Conservation (phyloP, 2,113 vertebrate species). For the Colinus virginianus region DNA sequence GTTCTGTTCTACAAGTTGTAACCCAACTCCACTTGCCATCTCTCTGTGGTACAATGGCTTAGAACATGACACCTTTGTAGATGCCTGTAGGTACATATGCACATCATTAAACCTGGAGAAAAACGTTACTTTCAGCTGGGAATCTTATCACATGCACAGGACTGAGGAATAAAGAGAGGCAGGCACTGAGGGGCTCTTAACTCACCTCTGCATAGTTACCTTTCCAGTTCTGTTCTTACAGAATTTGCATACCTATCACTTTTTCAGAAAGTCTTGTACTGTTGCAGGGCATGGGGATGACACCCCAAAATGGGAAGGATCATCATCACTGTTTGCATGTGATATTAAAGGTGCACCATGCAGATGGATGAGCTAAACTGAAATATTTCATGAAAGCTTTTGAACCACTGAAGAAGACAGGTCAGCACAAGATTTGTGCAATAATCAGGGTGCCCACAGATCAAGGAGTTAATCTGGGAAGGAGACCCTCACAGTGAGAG, state of each 20-base stretch:
- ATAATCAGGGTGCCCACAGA: slow-evolving; percentile 35
- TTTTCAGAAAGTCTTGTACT: background rate
- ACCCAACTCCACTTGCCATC: background rate
- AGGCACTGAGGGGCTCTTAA: background rate
- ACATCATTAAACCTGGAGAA: background rate
- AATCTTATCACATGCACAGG: background rate
- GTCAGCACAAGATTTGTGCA: background rate
- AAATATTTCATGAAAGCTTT: slow-evolving; percentile 22
- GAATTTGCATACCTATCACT: background rate
- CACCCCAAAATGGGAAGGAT: background rate
- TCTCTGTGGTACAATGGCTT: background rate
- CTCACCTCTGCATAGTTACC: background rate
- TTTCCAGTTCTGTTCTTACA: background rate
- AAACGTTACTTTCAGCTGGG: background rate
- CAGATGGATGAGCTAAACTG: background rate
- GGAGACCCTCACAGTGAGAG: slow-evolving; percentile 6
- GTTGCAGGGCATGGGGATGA: background rate
- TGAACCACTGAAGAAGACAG: background rate
- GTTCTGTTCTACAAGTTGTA: background rate
- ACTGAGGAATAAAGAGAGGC: background rate
- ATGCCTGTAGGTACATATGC: background rate
- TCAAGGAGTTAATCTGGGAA: slow-evolving; percentile 30
- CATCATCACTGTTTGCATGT: background rate
- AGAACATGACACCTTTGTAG: background rate
- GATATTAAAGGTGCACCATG: background rate